Evolutionary conservation across 1,140 invertebrate species (phyloP).

Genomic region (Tigriopus japonicus): DNA sequence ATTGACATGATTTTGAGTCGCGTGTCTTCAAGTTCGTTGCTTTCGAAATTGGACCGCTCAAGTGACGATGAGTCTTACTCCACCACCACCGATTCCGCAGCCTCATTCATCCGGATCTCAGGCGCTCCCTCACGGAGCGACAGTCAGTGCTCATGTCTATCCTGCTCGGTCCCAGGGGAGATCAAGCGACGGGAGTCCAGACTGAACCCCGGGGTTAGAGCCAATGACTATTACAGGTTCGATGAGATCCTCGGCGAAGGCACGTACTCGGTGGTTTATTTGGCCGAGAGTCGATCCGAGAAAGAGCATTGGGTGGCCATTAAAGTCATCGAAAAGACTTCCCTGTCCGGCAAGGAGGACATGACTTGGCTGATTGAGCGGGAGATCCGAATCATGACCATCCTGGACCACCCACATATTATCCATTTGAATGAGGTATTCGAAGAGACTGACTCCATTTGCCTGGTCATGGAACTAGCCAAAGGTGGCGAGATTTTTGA

Average conservation of each 20-base stretch:
- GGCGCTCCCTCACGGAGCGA: neutral
- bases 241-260: neutral
- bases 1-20: too few species aligned
- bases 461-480: constrained; percentile 9
- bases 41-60: too few species aligned
- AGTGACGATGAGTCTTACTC: too few species aligned
- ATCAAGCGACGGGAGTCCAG: neutral
- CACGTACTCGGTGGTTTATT: neutral
- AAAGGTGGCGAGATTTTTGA: constrained; percentile 11
- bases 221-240: neutral
- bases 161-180: neutral
- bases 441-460: neutral
- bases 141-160: constrained; percentile 13
- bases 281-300: neutral
- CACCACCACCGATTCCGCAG: too few species aligned
- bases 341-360: neutral
- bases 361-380: neutral
- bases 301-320: neutral
- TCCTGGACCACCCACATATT: neutral
- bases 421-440: neutral
- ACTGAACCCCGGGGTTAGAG: neutral
- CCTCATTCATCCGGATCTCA: too few species aligned
- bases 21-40: too few species aligned
- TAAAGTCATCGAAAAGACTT: neutral
- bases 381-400: neutral